Evolutionary conservation across 2,113 vertebrate species (phyloP).

Genomic region (Saguinus imperator): DNA sequence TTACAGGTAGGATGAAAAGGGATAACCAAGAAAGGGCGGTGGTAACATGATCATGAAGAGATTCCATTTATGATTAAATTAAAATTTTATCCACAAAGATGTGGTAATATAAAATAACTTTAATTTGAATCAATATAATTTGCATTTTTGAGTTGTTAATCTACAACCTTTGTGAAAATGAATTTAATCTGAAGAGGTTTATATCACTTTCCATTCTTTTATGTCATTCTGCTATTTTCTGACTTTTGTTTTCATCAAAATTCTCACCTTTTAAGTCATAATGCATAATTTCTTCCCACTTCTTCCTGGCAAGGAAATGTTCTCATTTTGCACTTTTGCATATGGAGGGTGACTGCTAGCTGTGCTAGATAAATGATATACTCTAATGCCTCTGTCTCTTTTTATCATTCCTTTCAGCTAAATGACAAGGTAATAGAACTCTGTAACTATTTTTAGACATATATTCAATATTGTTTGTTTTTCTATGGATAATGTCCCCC

Average conservation of each 20-base stretch:
- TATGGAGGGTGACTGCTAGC: background rate
- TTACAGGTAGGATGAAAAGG: background rate
- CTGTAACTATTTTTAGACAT: background rate
- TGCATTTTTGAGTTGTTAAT: background rate
- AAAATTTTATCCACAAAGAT: background rate
- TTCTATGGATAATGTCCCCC: background rate
- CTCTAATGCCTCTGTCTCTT: background rate
- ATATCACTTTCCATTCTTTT: background rate
- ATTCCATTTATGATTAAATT: background rate
- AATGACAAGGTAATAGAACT: background rate
- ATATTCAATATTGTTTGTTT: background rate
- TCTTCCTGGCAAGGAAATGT: background rate
- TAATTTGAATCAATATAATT: background rate
- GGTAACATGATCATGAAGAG: background rate
- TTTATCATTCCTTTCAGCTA: background rate
- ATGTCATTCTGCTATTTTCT: background rate
- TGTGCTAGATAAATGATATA: background rate
- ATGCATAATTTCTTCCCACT: background rate
- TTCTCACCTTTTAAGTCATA: background rate
- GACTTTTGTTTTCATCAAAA: background rate
- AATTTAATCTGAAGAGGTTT: background rate
- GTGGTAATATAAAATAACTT: background rate
- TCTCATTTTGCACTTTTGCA: background rate
- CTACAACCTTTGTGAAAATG: background rate
- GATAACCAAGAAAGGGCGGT: background rate